Evolutionary conservation across 2,888 invertebrate species (phyloP).

Genomic region (Andrena hattorfiana): DNA sequence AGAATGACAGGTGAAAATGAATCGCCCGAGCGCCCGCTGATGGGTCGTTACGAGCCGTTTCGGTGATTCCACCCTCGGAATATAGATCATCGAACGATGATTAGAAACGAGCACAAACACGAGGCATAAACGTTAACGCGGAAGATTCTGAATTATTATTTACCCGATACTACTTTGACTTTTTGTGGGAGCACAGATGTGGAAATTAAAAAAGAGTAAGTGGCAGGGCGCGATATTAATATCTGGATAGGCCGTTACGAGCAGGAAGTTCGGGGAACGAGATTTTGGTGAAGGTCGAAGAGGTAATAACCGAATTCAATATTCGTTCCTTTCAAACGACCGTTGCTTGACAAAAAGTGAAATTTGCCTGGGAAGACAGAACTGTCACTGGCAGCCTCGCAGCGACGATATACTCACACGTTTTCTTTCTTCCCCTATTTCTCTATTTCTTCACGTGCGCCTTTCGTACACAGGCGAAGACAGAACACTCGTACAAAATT

Average conservation of each 20-base stretch:
- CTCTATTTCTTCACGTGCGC: constrained; percentile 42
- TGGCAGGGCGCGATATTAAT: constrained; percentile 31
- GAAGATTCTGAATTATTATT: neutral
- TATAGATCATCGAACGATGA: neutral
- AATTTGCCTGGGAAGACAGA: constrained; percentile 80
- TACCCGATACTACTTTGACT: neutral
- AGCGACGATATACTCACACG: constrained; percentile 65
- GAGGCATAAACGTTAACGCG: neutral
- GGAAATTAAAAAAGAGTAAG: neutral
- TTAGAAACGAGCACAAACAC: neutral
- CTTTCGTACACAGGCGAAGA: constrained; percentile 16
- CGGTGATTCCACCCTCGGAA: neutral
- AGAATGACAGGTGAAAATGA: constrained; percentile 41
- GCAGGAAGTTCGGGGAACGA: constrained; percentile 36
- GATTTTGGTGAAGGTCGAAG: constrained; percentile 75
- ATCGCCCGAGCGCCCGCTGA: constrained; percentile 27
- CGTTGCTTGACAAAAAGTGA: constrained; percentile 81
- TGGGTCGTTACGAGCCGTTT: neutral
- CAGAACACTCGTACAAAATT: constrained; percentile 35
- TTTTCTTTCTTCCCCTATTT: constrained; percentile 50
- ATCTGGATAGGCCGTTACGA: constrained; percentile 47
- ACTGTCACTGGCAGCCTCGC: constrained; percentile 80
- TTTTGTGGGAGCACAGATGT: neutral
- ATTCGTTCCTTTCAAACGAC: constrained; percentile 82
- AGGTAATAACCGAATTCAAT: constrained; percentile 84